Conservation (phyloP, 2,113 vertebrate genomes). For the Cyanoderma ruficeps region DNA sequence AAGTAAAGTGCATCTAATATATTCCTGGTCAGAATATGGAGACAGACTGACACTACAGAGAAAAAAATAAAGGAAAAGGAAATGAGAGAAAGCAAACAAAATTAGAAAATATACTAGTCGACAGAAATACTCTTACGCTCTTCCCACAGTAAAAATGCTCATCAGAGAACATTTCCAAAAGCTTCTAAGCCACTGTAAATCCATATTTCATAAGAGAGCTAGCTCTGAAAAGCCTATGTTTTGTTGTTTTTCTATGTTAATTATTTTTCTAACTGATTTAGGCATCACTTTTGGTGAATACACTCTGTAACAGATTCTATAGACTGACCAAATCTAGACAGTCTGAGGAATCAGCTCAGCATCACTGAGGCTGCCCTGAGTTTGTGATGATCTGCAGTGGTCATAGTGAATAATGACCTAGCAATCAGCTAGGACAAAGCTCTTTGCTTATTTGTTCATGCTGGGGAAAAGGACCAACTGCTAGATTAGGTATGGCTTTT, state of each 20-base stretch:
- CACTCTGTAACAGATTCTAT: not conserved
- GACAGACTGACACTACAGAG: not conserved
- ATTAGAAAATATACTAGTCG: not conserved
- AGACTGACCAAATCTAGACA: not conserved
- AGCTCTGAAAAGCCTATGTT: not conserved
- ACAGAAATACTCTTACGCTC: not conserved
- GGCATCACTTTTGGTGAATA: not conserved
- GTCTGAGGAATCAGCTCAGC: not conserved
- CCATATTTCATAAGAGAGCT: not conserved
- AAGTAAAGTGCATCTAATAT: not conserved
- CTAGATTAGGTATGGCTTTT: not conserved
- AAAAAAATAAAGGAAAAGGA: not conserved
- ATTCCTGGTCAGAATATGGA: not conserved
- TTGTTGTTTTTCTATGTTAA: not conserved
- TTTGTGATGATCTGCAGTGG: not conserved
- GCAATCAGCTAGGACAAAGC: not conserved
- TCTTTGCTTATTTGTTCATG: not conserved
- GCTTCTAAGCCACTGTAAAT: not conserved
- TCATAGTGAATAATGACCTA: not conserved
- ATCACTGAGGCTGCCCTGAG: not conserved
- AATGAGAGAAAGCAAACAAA: not conserved
- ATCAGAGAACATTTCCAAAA: not conserved
- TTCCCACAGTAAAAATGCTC: not conserved
- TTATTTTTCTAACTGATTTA: not conserved
- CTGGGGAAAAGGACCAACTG: not conserved